Evolutionary conservation across 1,140 invertebrate genomes (phyloP).

Genomic region (Nylanderia fulva): DNA sequence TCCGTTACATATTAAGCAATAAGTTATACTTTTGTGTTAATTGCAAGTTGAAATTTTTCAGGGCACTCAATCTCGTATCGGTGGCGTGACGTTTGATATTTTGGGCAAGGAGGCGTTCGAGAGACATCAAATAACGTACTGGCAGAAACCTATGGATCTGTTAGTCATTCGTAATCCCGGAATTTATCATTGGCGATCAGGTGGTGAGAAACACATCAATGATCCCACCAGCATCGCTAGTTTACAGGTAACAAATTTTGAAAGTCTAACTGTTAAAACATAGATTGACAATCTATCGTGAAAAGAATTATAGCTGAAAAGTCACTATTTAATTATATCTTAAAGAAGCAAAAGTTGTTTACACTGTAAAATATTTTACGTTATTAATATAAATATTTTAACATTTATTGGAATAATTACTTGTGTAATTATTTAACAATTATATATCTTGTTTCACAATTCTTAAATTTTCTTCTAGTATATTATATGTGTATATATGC

Average conservation of each 20-base stretch:
- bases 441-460: no score
- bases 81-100: conserved; percentile 96
- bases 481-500: no score
- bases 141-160: conserved; percentile 90
- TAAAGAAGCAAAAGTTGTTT: no score
- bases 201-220: conserved; percentile 99
- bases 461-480: no score
- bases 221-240: conserved; percentile 97
- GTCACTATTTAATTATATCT: no score
- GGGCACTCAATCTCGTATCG: conserved; percentile 97
- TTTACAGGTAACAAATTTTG: conserved; percentile 89
- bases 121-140: conserved; percentile 93
- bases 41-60: conserved; percentile 70
- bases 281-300: not conserved
- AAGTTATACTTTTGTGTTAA: not conserved
- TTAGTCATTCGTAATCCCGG: conserved; percentile 97
- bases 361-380: no score
- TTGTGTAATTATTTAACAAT: no score
- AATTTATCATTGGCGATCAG: conserved; percentile 97
- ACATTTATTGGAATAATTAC: no score
- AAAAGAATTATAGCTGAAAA: not conserved
- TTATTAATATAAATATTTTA: no score
- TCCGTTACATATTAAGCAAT: not conserved
- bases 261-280: not conserved
- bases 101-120: conserved; percentile 95